Base-by-base conservation (phyloP, 2,888 invertebrate genomes). In the Cremastinae sp. region DNA sequence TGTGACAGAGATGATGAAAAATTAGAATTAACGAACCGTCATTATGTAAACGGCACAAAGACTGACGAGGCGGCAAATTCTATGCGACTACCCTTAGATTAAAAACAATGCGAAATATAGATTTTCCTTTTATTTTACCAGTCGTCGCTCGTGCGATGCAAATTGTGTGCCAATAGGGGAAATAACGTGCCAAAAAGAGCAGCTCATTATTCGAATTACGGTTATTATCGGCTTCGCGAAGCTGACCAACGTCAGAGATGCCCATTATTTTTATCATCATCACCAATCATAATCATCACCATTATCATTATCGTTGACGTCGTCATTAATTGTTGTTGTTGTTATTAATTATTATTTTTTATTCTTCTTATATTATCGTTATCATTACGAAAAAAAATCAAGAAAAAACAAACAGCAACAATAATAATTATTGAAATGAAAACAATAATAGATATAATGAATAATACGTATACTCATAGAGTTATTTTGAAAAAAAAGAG, bases 31-130 rank as follows among this genome's bases (percentile, higher is more conserved):
- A 47, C 14, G 14, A 9, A 59, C 34, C 54, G 79, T 72, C 74
- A 56, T 65, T 54, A 38, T 16, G 74, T 71, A 81, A 80, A 80
- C 80, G 82, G 85, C 82, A 81, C 74, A 84, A 87, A 87, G 86
- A 87, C 86, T 86, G 87, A 87, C 80, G 61, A 75, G 76, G 81
- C 80, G 80, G 82, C 81, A 83, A 83, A 82, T 81, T 75, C 79
- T 78, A 74, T 59, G 81, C 69, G 64, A 76, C 76, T 72, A 75
- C 70, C 76, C 73, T 76, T 71, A 76, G 51, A 73, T 47, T 73
- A 20, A 72, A 41, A n/a, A 43, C 9, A 74, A 78, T 53, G 72
- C 53, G 28, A 78, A 75, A 68, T 49, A 69, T 69, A 61, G 45
- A 68, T 61, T 41, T 49, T 77, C 45, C 20, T 62, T 69, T 66